phyloP scores from a whole-genome alignment of 2,113 vertebrate species.

The Aix galericulata region DNA sequence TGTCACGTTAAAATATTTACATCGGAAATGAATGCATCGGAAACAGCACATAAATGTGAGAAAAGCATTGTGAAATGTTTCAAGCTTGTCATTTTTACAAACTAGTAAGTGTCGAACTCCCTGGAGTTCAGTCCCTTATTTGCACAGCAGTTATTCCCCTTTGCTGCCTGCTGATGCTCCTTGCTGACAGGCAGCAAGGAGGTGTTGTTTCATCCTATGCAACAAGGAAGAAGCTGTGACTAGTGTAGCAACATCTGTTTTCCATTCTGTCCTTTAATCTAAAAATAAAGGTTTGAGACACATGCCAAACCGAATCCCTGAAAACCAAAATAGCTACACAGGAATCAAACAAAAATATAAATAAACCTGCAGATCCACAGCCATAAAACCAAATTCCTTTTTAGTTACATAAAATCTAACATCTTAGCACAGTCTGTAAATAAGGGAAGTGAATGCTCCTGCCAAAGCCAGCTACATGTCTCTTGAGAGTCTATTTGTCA shows the following conservation, averaged over 20 bases:
- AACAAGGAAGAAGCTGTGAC: neutral
- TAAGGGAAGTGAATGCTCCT: slow-evolving; percentile 11
- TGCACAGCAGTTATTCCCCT: neutral
- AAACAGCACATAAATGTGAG: neutral
- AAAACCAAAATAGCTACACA: slow-evolving; percentile 68
- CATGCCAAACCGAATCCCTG: slow-evolving; percentile 62
- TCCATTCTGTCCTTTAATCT: slow-evolving; percentile 61
- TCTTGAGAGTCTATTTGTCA: neutral
- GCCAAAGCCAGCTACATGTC: slow-evolving; percentile 18
- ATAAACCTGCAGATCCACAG: slow-evolving; percentile 50
- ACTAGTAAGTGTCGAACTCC: neutral
- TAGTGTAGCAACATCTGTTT: slow-evolving; percentile 64
- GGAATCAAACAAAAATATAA: slow-evolving; percentile 67
- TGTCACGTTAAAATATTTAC: neutral
- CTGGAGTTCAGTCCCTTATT: neutral
- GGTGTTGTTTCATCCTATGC: neutral
- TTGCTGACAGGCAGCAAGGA: slow-evolving; percentile 9
- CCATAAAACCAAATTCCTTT: slow-evolving; percentile 59
- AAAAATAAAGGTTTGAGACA: slow-evolving; percentile 65
- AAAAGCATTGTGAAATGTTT: neutral
- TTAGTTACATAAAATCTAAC: slow-evolving; percentile 43
- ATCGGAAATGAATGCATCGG: neutral
- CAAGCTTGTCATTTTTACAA: neutral
- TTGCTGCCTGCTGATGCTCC: neutral
- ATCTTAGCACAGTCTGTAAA: slow-evolving; percentile 33